phyloP scores from a whole-genome alignment of 37 sponge, comb jelly and placozoan genomes.

The Cladorhizidae sp. region DNA sequence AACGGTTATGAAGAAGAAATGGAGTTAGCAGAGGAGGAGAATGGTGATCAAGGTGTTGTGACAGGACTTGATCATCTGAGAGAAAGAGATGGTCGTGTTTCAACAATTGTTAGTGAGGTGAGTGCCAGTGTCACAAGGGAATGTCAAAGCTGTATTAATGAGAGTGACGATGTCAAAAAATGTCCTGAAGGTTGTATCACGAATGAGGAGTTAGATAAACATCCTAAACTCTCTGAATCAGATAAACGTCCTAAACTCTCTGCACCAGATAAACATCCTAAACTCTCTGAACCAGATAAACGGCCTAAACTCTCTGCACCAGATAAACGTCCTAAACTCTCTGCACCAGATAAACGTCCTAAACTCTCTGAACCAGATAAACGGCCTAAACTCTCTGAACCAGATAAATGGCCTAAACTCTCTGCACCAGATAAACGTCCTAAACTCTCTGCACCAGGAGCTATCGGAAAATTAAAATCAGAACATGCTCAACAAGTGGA shows the following conservation, averaged over 20 bases:
- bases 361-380: neutral
- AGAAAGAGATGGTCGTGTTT: too few species aligned
- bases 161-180: too few species aligned
- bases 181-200: too few species aligned
- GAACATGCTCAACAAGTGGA: neutral
- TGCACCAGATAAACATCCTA: neutral
- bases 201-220: neutral
- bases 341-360: neutral
- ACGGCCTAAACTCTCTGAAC: neutral
- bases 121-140: too few species aligned
- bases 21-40: too few species aligned
- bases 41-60: too few species aligned
- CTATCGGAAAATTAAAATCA: neutral
- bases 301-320: neutral
- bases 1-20: too few species aligned
- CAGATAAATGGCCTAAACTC: neutral
- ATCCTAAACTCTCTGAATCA: neutral
- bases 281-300: neutral
- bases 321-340: neutral
- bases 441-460: neutral
- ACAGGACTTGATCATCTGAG: too few species aligned
- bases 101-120: too few species aligned
- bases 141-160: too few species aligned
- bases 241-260: neutral
- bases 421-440: neutral